Conservation (phyloP, 2,113 vertebrate genomes). For the Mixornis gularis region DNA sequence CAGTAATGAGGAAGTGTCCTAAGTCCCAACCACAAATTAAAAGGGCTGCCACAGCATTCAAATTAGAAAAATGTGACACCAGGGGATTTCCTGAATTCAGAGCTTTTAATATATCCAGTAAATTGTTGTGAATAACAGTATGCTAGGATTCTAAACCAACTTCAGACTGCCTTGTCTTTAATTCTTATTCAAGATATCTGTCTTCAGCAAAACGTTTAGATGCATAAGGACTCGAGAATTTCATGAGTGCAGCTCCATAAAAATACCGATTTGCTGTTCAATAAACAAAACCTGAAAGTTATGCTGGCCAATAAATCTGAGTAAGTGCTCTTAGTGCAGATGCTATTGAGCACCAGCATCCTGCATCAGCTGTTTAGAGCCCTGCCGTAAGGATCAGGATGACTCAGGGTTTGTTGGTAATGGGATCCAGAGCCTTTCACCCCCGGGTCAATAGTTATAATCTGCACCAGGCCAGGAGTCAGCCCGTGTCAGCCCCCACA, state of each 20-base stretch:
- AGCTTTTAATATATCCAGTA: background rate
- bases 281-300: background rate
- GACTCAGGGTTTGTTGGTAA: conserved; percentile 19
- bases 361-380: conserved; percentile 10
- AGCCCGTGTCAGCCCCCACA: conserved; percentile 13
- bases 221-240: background rate
- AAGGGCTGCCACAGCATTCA: background rate
- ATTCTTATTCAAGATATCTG: background rate
- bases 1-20: background rate
- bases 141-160: background rate
- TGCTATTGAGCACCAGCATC: background rate
- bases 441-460: conserved; percentile 18
- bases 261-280: background rate
- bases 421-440: conserved; percentile 15
- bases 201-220: background rate
- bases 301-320: background rate
- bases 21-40: background rate
- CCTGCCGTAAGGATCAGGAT: background rate
- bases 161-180: background rate
- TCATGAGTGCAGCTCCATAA: background rate
- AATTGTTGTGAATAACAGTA: background rate
- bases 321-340: background rate
- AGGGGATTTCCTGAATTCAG: background rate
- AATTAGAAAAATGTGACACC: background rate
- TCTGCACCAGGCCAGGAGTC: conserved; percentile 4